Percentiles rank a stretch among this genome's conserved stretches.
Evolutionary conservation across 2,797 vertebrate genomes (phyloP).

Genomic region (Valencia hispanica): DNA sequence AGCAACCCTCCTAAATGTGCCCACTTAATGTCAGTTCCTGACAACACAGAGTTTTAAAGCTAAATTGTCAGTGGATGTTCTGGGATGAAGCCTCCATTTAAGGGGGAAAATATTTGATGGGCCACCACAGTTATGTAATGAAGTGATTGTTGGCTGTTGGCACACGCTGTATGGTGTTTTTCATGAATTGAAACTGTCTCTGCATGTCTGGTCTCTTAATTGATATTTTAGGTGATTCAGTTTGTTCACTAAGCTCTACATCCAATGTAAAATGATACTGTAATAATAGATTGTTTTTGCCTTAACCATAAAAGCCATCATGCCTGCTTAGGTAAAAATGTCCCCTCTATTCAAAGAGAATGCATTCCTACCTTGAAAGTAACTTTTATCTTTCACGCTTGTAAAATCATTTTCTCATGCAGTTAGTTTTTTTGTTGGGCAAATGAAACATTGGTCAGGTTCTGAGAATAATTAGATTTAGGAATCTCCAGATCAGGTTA

Average conservation of each 20-base stretch:
- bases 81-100: conserved; percentile 23
- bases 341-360: background rate
- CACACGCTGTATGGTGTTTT: conserved; percentile 20
- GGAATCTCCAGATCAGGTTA: background rate
- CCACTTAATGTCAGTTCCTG: conserved; percentile 12
- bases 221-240: background rate
- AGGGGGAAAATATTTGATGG: conserved; percentile 29
- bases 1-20: conserved; percentile 3
- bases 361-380: background rate
- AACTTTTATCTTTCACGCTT: background rate
- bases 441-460: background rate
- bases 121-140: conserved; percentile 30
- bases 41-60: conserved; percentile 27
- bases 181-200: conserved; percentile 21
- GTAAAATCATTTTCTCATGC: background rate
- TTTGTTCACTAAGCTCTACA: background rate
- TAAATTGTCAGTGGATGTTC: conserved; percentile 14
- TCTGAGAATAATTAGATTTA: background rate
- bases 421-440: background rate
- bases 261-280: background rate
- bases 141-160: conserved; percentile 12
- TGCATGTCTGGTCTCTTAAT: conserved; percentile 21
- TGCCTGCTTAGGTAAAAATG: background rate
- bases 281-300: background rate
- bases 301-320: background rate